A percentile compares a stretch with the other conserved stretches of the same genome.
Conservation (phyloP, 1,140 invertebrate genomes). For the Heliothis virescens region DNA sequence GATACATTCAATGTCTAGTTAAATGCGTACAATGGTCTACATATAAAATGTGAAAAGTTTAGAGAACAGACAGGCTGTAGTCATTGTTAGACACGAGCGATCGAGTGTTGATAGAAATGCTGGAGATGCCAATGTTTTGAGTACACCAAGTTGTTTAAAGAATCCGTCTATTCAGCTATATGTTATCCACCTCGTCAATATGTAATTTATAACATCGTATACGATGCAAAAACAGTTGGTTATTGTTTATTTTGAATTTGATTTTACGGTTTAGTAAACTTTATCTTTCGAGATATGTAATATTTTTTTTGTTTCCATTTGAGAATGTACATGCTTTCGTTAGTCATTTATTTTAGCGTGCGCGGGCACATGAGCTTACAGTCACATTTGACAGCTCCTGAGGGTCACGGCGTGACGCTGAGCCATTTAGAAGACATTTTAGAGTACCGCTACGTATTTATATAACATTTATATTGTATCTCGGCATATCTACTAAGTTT, state of each 20-base stretch:
- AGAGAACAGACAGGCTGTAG: neutral
- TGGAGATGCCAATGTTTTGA: constrained; percentile 33
- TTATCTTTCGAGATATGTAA: neutral
- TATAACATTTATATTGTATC: constrained; percentile 38
- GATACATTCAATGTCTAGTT: neutral
- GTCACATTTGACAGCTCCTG: constrained; percentile 1
- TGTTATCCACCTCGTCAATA: constrained; percentile 29
- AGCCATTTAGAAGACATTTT: constrained; percentile 38
- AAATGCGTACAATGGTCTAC: neutral
- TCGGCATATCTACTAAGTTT: constrained; percentile 52
- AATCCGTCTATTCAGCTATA: constrained; percentile 30
- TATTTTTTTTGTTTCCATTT: constrained; percentile 11
- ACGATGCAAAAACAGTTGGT: constrained; percentile 29
- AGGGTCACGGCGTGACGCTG: constrained; percentile 38
- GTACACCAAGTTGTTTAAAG: constrained; percentile 24
- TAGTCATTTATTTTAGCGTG: constrained; percentile 24
- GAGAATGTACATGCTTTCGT: constrained; percentile 2
- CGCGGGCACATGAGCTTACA: constrained; percentile 19
- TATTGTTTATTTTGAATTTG: constrained; percentile 37
- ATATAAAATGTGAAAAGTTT: constrained; percentile 13
- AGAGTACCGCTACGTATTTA: constrained; percentile 30
- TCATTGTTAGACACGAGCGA: constrained; percentile 28
- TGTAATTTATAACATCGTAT: constrained; percentile 36
- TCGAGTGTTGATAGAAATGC: constrained; percentile 31
- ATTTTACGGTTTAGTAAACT: constrained; percentile 35